A percentile compares a stretch with the other conserved stretches of the same genome.
These are phyloP conservation scores for Eufriesea mexicana DNA, from an alignment of 1,140 invertebrate genomes.

Conservation along the genomic window DNA sequence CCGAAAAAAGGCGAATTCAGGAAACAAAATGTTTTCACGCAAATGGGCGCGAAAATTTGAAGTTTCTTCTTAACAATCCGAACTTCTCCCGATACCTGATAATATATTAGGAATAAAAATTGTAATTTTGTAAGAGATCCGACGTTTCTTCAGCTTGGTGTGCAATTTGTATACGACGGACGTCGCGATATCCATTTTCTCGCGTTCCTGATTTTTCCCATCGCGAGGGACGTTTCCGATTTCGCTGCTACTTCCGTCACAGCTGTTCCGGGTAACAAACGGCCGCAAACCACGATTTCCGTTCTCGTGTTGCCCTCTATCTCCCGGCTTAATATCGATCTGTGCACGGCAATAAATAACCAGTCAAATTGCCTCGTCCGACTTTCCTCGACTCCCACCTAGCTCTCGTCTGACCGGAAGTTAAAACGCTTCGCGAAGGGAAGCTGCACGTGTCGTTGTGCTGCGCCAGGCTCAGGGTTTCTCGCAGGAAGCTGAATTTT, in stretches of 20 bases:
- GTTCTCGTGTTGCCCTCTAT: slow-evolving; percentile 17
- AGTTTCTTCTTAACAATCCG: too few species aligned
- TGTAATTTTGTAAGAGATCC: neutral
- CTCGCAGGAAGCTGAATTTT: too few species aligned
- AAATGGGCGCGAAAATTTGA: too few species aligned
- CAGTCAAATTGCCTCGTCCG: slow-evolving; percentile 8
- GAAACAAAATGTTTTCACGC: too few species aligned
- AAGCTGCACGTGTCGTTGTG: neutral
- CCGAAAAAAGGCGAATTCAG: too few species aligned
- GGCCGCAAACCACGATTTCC: slow-evolving; percentile 39
- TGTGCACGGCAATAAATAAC: slow-evolving; percentile 17
- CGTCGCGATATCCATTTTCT: neutral
- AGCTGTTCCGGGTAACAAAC: slow-evolving; percentile 14
- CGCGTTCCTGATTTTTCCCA: neutral
- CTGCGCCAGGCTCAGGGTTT: too few species aligned
- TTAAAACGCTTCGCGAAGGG: neutral
- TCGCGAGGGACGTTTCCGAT: neutral
- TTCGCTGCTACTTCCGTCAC: slow-evolving; percentile 16
- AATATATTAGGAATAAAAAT: neutral
- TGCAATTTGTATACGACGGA: neutral
- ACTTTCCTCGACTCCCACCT: neutral
- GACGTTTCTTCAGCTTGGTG: neutral
- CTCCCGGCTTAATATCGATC: slow-evolving; percentile 41
- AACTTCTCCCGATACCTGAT: too few species aligned
- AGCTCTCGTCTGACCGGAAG: neutral